phyloP scores from a whole-genome alignment of 1,140 invertebrate species.

The Lucilia cuprina region DNA sequence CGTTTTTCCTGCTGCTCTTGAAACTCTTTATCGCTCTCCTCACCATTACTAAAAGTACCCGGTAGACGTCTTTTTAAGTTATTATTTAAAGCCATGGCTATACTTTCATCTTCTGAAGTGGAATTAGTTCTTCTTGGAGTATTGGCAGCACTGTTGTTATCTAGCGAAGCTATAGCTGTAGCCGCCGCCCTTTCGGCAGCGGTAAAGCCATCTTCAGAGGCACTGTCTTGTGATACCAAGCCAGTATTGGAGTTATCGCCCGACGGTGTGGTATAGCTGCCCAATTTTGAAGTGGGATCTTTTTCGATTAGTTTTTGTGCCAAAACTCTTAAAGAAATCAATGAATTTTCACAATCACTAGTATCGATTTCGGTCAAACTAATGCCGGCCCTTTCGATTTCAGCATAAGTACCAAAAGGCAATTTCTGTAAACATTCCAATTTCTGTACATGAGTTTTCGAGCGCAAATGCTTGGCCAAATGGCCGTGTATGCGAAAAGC shows the following conservation, averaged over 20 bases:
- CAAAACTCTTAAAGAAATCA: conserved; percentile 80
- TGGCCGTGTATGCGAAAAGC: conserved; percentile 96
- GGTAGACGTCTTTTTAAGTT: conserved; percentile 54
- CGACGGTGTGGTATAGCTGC: conserved; percentile 55
- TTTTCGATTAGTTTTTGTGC: conserved; percentile 85
- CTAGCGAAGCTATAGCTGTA: conserved; percentile 55
- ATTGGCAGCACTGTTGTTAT: conserved; percentile 57
- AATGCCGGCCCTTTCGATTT: conserved; percentile 88
- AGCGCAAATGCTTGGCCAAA: conserved; percentile 93
- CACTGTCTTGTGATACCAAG: conserved; percentile 54
- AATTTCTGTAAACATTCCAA: conserved; percentile 91
- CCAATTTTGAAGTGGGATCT: conserved; percentile 71
- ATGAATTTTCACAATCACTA: conserved; percentile 90
- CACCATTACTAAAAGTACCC: conserved; percentile 56
- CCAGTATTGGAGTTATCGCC: conserved; percentile 44
- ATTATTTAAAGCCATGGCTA: conserved; percentile 46
- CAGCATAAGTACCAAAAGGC: conserved; percentile 94
- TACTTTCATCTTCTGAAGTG: conserved; percentile 55
- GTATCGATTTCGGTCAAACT: conserved; percentile 93
- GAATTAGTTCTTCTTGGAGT: conserved; percentile 54
- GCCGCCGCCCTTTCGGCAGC: conserved; percentile 53
- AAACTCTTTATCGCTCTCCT: conserved; percentile 53
- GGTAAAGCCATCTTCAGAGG: conserved; percentile 58
- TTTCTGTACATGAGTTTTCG: conserved; percentile 96
- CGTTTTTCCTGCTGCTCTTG: conserved; percentile 46